A percentile compares a stretch with the other conserved stretches of the same genome.
Evolutionary conservation across 2,888 invertebrate genomes (phyloP).

Genomic region (Acleris holmiana): DNA sequence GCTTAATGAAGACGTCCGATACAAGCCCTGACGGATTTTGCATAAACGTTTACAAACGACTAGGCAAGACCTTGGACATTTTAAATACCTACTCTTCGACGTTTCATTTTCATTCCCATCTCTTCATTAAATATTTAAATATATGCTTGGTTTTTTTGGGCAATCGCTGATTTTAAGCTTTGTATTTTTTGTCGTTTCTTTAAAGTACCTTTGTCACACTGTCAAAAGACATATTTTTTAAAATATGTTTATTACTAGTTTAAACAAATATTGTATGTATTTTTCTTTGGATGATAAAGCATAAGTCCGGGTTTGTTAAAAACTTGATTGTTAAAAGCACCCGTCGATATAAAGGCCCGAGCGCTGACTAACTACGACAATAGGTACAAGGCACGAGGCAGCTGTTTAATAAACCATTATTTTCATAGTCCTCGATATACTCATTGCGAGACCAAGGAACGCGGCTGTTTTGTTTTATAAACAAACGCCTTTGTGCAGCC

Average conservation of each 20-base stretch:
- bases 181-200: no score
- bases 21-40: conserved; percentile 41
- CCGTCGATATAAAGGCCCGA: conserved; percentile 10
- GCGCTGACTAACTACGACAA: conserved; percentile 32
- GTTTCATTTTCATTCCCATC: background rate
- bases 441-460: conserved; percentile 62
- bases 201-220: no score
- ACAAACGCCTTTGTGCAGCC: conserved; percentile 72
- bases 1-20: conserved; percentile 49
- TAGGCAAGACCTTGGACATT: conserved; percentile 9
- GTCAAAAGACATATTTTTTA: no score
- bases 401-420: conserved; percentile 62
- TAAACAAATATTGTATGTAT: no score
- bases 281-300: background rate
- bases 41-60: conserved; percentile 28
- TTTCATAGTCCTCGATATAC: conserved; percentile 63
- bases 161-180: no score
- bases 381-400: conserved; percentile 48
- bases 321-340: conserved; percentile 15
- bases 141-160: no score
- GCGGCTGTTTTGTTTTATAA: conserved; percentile 74
- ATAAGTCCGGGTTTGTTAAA: conserved; percentile 15
- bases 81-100: conserved; percentile 5
- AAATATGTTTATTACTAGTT: no score
- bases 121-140: no score